A percentile compares a stretch with the other conserved stretches of the same genome.
phyloP scores from a whole-genome alignment of 2,113 vertebrate species.

The Campylomormyrus tamandua region DNA sequence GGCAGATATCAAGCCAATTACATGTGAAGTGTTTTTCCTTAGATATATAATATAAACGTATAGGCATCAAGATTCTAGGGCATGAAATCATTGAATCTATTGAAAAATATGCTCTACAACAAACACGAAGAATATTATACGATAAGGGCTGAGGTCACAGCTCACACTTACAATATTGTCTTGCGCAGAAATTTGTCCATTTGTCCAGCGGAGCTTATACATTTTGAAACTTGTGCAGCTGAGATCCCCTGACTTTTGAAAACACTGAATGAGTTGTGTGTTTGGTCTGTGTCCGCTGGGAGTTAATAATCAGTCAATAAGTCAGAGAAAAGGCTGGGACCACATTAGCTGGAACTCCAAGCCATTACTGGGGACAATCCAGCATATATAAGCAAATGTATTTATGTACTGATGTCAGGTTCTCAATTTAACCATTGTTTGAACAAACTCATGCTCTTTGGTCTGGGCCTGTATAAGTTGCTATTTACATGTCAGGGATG shows the following conservation, averaged over 20 bases:
- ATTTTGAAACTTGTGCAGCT: neutral
- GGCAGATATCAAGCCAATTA: neutral
- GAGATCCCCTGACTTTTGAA: neutral
- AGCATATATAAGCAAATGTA: neutral
- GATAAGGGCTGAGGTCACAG: neutral
- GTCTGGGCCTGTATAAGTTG: neutral
- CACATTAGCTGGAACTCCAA: neutral
- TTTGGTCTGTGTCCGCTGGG: neutral
- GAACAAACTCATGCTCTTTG: neutral
- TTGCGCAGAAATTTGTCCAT: neutral
- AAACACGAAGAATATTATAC: neutral
- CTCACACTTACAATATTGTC: neutral
- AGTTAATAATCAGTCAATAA: neutral
- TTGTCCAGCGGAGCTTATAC: neutral
- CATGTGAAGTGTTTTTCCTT: neutral
- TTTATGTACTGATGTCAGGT: neutral
- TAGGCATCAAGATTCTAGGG: neutral
- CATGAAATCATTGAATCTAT: neutral
- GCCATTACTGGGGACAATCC: neutral
- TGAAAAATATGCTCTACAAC: neutral
- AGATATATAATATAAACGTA: neutral
- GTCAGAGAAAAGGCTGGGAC: neutral
- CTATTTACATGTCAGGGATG: neutral
- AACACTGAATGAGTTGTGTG: neutral
- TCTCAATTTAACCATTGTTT: neutral